phyloP scores from a whole-genome alignment of 1,140 invertebrate genomes.

The Aphelenchoides fujianensis region DNA sequence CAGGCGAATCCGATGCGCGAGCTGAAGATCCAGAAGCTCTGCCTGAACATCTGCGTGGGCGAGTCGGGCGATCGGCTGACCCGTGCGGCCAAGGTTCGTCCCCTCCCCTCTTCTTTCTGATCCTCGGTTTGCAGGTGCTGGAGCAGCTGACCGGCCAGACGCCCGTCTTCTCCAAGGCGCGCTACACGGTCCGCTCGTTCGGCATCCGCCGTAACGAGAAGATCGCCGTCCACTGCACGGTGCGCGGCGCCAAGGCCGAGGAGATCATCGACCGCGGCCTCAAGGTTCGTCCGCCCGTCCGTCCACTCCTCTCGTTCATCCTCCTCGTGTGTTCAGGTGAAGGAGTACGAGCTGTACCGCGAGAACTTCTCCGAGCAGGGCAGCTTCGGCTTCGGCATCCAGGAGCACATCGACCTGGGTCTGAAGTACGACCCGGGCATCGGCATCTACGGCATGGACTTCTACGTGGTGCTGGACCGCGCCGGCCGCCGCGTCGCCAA shows the following conservation, averaged over 20 bases:
- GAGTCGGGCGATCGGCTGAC: conserved; percentile 96
- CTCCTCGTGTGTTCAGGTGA: conserved; percentile 71
- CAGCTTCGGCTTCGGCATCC: conserved; percentile 99
- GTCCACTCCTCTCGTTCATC: too few relatives aligned
- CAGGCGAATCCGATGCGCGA: conserved; percentile 95
- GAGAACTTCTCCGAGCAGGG: conserved; percentile 97
- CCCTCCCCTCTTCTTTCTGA: conserved; percentile 22
- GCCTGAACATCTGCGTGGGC: conserved; percentile 98
- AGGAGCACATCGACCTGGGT: conserved; percentile 99
- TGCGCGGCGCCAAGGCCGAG: conserved; percentile 95
- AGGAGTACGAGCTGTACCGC: conserved; percentile 95
- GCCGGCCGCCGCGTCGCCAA: conserved; percentile 95
- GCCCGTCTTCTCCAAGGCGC: conserved; percentile 94
- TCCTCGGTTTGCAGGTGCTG: conserved; percentile 74
- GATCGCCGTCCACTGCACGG: conserved; percentile 98
- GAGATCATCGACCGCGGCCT: conserved; percentile 97
- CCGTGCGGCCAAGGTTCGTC: conserved; percentile 85
- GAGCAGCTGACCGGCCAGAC: conserved; percentile 98
- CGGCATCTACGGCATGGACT: conserved; percentile 97
- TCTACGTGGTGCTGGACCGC: conserved; percentile 94
- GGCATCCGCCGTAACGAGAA: conserved; percentile 99
- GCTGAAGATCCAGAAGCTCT: conserved; percentile 91
- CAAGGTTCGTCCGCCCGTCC: conserved; percentile 73
- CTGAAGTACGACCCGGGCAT: conserved; percentile 99
- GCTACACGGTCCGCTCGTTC: conserved; percentile 97